Evolutionary conservation across 2,113 vertebrate genomes (phyloP), one percentile per base, ranked within the genome.

Genomic region (Oncorhynchus nerka): DNA sequence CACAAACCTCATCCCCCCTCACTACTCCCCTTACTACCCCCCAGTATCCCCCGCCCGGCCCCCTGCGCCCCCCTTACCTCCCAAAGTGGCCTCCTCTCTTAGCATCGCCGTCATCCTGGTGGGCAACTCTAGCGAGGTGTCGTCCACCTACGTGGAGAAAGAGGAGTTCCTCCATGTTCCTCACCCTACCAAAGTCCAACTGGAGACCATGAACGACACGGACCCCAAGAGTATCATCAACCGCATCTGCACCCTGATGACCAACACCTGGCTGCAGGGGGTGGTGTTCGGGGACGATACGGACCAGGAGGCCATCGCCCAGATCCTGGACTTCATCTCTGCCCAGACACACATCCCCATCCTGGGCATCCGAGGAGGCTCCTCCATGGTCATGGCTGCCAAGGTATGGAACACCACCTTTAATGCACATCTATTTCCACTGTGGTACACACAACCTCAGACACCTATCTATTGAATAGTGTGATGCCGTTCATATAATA

Each of bases 171-270:
- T 98, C 83, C 96, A 98, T 88, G 95, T 99, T 70, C 96, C 97
- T 2, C 95, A 97, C 86, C 95, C 96, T 68, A 97, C 97, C 78
- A 96, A 97, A 55, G 96, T 99, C 34, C 97, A 98, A 84, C 92
- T 98, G 92, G 97, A 99, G 81, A 96, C 97, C 79, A 98, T 99
- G 97, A 99, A 99, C 0, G 97, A 99, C 89, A 99, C 98, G 0
- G 97, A 99, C 90, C 98, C 98, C 48, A 99, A 97, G 94, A 99
- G 98, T 84, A 98, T 99, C 90, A 99, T 99, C 88, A 98, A 96
- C 45, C 94, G 96, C 76, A 97, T 99, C 91, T 99, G 98, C 28
- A 92, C 93, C 68, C 96, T 99, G 86, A 99, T 99, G 97, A 96
- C 95, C 2, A 95, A 97, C 78, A 94, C 95, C 79, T 97, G 97